These are phyloP conservation scores for Helogale parvula DNA, from an alignment of 2,113 vertebrate species.

Conservation along the genomic window DNA sequence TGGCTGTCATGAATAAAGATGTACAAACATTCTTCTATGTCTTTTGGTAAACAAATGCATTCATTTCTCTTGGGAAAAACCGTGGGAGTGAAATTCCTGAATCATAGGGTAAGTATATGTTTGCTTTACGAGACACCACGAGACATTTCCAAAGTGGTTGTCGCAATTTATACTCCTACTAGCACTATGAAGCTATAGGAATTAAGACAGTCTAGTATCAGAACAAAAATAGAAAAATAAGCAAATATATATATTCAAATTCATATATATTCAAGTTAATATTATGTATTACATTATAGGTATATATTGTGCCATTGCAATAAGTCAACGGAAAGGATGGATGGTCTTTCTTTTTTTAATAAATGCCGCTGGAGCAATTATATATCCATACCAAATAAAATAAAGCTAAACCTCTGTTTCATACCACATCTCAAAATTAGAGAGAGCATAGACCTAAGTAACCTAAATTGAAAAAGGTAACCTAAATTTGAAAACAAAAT, in stretches of 20 bases:
- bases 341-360: background rate
- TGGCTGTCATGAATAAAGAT: background rate
- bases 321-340: background rate
- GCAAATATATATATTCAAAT: background rate
- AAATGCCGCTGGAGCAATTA: background rate
- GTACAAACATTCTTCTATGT: background rate
- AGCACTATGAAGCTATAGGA: background rate
- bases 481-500: background rate
- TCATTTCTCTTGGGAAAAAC: background rate
- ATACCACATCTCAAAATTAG: background rate
- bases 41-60: background rate
- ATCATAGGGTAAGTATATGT: background rate
- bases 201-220: background rate
- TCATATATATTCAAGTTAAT: background rate
- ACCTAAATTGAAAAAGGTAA: background rate
- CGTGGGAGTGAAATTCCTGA: background rate
- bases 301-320: background rate
- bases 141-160: background rate
- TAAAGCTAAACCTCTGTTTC: background rate
- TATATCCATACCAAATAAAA: background rate
- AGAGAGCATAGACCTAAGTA: background rate
- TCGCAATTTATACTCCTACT: background rate
- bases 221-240: background rate
- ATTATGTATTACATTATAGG: background rate
- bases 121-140: background rate